Conservation (phyloP, 1,140 invertebrate species). For the Drosophila pallidifrons region DNA sequence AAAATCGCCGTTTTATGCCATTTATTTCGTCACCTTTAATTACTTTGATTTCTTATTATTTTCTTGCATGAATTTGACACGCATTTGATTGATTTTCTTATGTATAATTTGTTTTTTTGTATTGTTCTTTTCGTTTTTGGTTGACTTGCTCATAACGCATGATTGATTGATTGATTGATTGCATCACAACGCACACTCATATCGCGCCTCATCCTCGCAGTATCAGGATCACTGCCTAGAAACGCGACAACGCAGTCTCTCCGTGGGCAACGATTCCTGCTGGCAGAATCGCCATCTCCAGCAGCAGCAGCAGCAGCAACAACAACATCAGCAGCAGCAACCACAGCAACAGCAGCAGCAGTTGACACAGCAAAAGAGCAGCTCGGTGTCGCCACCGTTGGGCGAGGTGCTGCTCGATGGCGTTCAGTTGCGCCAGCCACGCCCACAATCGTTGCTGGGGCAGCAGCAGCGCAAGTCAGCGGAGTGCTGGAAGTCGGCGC, state of each 20-base stretch:
- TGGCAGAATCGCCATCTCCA: constrained; percentile 76
- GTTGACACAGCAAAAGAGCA: constrained; percentile 56
- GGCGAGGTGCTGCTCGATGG: constrained; percentile 75
- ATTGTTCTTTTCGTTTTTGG: constrained; percentile 62
- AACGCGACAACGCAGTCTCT: constrained; percentile 80
- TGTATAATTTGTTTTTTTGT: constrained; percentile 62
- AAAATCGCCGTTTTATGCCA: neutral
- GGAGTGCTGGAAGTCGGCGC: constrained; percentile 86
- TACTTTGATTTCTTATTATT: constrained; percentile 6
- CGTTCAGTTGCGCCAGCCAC: constrained; percentile 77
- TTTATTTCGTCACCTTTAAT: neutral
- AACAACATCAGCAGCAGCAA: constrained; percentile 39
- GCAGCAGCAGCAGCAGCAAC: constrained; percentile 49
- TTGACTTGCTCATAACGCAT: constrained; percentile 56
- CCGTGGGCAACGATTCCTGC: constrained; percentile 81
- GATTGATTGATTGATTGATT: constrained; percentile 31
- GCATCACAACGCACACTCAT: constrained; percentile 46
- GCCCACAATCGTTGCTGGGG: constrained; percentile 59
- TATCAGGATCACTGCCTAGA: constrained; percentile 82
- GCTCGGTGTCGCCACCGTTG: constrained; percentile 58
- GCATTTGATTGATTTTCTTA: constrained; percentile 31
- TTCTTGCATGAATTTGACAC: constrained; percentile 27
- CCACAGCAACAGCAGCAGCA: constrained; percentile 41
- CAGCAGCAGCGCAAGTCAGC: constrained; percentile 76
- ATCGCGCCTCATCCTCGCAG: constrained; percentile 37